Evolutionary conservation across 2,888 invertebrate species (phyloP).

Genomic region (Chaetoderma sp.): DNA sequence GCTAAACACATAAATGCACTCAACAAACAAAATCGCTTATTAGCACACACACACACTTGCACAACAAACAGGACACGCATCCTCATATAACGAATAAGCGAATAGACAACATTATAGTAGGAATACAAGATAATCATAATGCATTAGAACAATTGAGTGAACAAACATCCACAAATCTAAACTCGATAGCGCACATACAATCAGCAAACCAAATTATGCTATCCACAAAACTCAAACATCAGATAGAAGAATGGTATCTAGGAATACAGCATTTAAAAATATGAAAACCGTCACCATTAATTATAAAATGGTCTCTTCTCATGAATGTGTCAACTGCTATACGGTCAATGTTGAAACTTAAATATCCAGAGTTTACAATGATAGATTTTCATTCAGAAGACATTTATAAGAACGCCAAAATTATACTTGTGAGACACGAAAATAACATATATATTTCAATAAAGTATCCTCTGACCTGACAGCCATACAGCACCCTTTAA

Average conservation of each 20-base stretch:
- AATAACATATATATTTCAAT: not conserved
- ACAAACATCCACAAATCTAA: not conserved
- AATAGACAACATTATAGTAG: conserved; percentile 2
- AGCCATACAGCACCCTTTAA: too few relatives aligned
- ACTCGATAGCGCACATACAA: not conserved
- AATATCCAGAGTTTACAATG: not conserved
- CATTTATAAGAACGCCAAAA: not conserved
- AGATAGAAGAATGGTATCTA: not conserved
- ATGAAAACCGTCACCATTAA: not conserved
- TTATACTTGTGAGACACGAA: not conserved
- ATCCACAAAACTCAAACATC: not conserved
- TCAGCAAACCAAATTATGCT: conserved; percentile 1
- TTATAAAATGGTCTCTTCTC: not conserved
- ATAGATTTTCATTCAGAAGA: not conserved
- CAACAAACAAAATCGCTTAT: not conserved
- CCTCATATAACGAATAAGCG: not conserved
- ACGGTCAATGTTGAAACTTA: not conserved
- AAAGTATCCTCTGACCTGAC: not conserved
- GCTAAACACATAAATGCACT: not conserved
- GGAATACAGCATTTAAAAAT: not conserved
- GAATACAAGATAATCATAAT: not conserved
- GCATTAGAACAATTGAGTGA: not conserved
- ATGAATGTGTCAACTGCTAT: not conserved
- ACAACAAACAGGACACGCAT: not conserved
- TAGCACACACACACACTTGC: not conserved